Percentiles rank a stretch among this genome's conserved stretches.
These are phyloP conservation scores for Petromus typicus DNA, from an alignment of 2,113 vertebrate species.

Conservation along the genomic window DNA sequence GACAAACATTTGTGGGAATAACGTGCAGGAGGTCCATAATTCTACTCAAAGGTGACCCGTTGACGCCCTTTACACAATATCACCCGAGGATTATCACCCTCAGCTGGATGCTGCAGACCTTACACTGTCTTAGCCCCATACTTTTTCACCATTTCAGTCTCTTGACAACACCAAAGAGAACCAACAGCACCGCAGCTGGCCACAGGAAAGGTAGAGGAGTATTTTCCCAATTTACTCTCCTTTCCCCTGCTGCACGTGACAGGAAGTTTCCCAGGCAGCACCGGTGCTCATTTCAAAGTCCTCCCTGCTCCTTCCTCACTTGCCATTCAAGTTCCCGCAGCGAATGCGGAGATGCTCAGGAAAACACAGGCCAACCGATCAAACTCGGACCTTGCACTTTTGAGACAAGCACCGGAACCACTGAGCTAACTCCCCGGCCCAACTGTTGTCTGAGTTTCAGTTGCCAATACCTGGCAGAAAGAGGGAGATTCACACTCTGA, in stretches of 20 bases:
- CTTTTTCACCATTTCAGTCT: background rate
- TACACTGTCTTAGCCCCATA: background rate
- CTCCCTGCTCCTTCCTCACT: background rate
- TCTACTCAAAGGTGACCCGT: background rate
- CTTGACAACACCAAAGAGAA: background rate
- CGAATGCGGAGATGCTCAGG: background rate
- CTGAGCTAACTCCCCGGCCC: no score
- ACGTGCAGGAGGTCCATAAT: background rate
- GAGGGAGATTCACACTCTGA: background rate
- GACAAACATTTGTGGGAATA: background rate
- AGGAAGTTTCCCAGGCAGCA: background rate
- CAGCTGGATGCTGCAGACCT: background rate
- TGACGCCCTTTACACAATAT: rapidly evolving
- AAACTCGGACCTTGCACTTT: no score
- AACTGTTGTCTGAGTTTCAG: background rate
- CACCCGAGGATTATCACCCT: background rate
- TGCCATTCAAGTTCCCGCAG: background rate
- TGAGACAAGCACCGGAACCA: no score
- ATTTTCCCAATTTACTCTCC: background rate
- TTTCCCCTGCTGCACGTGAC: no score
- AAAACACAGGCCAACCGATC: no score
- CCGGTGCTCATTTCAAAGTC: background rate
- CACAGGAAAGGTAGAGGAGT: background rate
- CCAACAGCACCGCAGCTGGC: rapidly evolving
- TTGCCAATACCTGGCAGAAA: background rate